Evolutionary conservation across 30 jellyfish, hydroid and myxozoan genomes (phyloP).

Genomic region (Clytia hemisphaerica): DNA sequence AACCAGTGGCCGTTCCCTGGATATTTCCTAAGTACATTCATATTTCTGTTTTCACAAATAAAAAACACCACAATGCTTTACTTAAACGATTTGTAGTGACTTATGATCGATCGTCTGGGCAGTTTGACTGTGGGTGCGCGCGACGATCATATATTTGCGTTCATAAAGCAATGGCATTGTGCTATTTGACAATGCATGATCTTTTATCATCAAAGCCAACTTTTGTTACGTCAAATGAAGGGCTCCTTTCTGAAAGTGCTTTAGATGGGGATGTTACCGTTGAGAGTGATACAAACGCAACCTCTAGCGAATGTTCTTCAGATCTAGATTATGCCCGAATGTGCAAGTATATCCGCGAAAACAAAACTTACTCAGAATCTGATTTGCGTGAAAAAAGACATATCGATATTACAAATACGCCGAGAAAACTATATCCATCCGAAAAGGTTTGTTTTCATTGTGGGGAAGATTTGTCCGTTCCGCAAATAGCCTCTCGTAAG

Average conservation of each 20-base stretch:
- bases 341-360: constrained; percentile 15
- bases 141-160: no score
- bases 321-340: no score
- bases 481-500: not conserved
- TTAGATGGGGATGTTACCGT: no score
- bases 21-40: no score
- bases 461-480: not conserved
- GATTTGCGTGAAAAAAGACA: not conserved
- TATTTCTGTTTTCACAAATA: constrained; percentile 19
- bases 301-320: no score
- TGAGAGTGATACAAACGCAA: no score
- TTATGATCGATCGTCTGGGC: no score
- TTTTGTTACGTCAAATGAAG: no score
- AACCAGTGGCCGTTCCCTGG: not conserved
- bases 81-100: constrained; percentile 5
- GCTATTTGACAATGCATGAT: no score
- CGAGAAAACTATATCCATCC: constrained; percentile 5
- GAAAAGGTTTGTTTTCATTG: constrained; percentile 20
- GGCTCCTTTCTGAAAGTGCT: no score
- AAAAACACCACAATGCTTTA: not conserved
- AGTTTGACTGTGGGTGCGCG: not conserved
- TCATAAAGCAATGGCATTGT: no score
- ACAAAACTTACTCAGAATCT: not conserved
- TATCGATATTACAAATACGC: not conserved
- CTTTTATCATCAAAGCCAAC: no score